A percentile compares a stretch with the other conserved stretches of the same genome.
Evolutionary conservation across 2,797 vertebrate genomes (phyloP).

Genomic region (Eidolon dupreanum): DNA sequence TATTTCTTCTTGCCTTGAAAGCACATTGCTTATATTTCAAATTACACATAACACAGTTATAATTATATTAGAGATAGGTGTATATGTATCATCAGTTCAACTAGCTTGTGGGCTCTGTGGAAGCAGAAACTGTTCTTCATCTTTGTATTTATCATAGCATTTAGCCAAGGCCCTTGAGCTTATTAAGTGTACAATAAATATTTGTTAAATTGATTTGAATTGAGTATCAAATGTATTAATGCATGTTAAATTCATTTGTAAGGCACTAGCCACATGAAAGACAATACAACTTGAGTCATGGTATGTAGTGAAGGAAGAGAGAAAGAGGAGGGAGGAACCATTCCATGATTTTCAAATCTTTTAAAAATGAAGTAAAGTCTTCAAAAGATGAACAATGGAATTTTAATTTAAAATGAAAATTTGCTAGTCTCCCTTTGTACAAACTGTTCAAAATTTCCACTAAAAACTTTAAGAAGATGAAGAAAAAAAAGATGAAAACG

Average conservation of each 20-base stretch:
- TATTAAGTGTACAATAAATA: constrained; percentile 37
- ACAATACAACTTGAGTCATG: background rate
- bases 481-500: background rate
- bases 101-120: background rate
- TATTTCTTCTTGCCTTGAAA: constrained; percentile 32
- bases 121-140: background rate
- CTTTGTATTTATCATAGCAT: background rate
- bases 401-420: constrained; percentile 9
- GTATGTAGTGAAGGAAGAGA: background rate
- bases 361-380: background rate
- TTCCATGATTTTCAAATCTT: background rate
- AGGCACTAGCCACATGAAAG: background rate
- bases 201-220: constrained; percentile 54
- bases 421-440: background rate
- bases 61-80: background rate
- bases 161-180: background rate
- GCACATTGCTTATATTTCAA: background rate
- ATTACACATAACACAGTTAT: background rate
- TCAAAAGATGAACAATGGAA: background rate
- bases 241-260: background rate
- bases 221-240: constrained; percentile 20
- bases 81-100: background rate
- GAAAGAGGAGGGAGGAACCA: background rate
- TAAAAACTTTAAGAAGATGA: background rate
- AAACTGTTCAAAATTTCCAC: background rate